These are phyloP conservation scores for Vimba vimba DNA, from an alignment of 2,113 vertebrate species.

Conservation along the genomic window DNA sequence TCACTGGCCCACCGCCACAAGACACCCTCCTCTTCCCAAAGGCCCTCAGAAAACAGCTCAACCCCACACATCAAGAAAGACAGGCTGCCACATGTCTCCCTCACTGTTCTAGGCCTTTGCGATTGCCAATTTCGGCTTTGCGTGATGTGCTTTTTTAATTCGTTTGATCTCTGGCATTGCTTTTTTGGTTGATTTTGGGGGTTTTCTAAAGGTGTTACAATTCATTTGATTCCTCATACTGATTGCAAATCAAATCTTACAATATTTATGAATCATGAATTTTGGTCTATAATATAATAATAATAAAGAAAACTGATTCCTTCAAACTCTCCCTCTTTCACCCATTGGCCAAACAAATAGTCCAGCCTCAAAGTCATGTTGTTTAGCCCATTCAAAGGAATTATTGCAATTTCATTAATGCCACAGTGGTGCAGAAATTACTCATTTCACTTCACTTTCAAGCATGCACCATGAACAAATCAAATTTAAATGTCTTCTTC, in stretches of 20 bases:
- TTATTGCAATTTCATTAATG: not conserved
- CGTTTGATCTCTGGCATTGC: not conserved
- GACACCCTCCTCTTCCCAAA: conserved; percentile 38
- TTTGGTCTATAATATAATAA: too few species aligned
- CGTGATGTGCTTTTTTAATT: not conserved
- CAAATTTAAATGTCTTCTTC: not conserved
- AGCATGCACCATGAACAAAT: not conserved
- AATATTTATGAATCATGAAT: too few species aligned
- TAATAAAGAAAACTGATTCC: too few species aligned
- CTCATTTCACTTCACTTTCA: not conserved
- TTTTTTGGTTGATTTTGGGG: not conserved
- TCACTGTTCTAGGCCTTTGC: not conserved
- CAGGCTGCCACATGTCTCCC: conserved; percentile 27
- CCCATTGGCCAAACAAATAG: not conserved
- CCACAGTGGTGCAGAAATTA: not conserved
- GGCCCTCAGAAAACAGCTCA: conserved; percentile 39
- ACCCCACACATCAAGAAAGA: conserved; percentile 35
- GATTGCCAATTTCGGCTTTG: not conserved
- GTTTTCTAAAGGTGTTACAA: not conserved
- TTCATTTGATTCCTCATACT: not conserved
- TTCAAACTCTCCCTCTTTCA: not conserved
- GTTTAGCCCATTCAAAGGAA: not conserved
- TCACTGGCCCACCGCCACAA: conserved; percentile 46
- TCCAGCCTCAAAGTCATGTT: not conserved
- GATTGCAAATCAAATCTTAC: not conserved